Evolutionary conservation across 2,888 invertebrate genomes (phyloP), one percentile per base, ranked within the genome.

Genomic region (Nycteola revayana): DNA sequence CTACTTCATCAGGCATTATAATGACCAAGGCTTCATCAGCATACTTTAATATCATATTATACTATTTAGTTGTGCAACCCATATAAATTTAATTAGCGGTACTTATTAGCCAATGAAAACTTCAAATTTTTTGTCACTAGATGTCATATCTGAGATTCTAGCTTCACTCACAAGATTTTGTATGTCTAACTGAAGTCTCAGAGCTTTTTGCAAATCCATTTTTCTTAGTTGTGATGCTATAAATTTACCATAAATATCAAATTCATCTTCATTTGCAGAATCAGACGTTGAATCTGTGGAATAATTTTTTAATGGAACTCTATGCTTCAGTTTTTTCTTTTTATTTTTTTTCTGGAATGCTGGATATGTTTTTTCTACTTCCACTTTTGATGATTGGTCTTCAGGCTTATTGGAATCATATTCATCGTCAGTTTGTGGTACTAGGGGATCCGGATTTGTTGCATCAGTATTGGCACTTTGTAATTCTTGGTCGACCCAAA

Each of bases 231-330:
- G 82, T 8, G 73, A 58, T 10, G 80, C 81, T 25, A 82, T 76
- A 46, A 67, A 79, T 51, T 77, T 79, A 1, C 80, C 81, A 58
- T 77, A 82, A 11, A 79, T 70, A 55, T 79, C 81, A 71, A 79
- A 82, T 44, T 81, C 81, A 59, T 82, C 82, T 14, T 81, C 79
- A 14, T 49, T 63, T 0, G 20, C 36, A 40, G 32, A 41, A 17
- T 60, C 67, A 7, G 38, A 35, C 28, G 45, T 44, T 7, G 60
- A 57, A 34, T 51, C 50, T 2, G 49, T 54, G 6, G 49, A 56
- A 48, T 62, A 66, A 8, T 56, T 60, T 25, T 59, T 58, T 9
- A 55, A 22, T 14, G 55, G 33, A 7, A 42, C 53, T 37, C 60
- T 60, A 8, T 59, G 63, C 43, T 74, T 75, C 0, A 57, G 37